These are phyloP conservation scores for Achroia grisella DNA, from an alignment of 1,140 invertebrate genomes.

Conservation along the genomic window DNA sequence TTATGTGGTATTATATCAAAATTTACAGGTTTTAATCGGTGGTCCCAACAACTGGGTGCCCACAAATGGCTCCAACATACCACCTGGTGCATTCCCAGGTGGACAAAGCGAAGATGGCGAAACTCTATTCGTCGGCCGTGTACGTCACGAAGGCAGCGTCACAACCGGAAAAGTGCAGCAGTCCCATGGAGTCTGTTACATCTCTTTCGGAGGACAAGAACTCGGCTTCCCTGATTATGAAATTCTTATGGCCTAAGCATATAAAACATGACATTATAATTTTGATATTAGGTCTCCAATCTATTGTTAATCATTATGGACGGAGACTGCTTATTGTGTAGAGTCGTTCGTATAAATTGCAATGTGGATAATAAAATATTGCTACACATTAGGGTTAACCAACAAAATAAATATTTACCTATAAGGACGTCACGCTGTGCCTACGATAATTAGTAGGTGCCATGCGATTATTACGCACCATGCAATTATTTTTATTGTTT, in stretches of 20 bases:
- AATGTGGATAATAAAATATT: too few species aligned
- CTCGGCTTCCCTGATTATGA: slow-evolving; percentile 84
- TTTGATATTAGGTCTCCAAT: too few species aligned
- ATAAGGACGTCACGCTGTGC: slow-evolving; percentile 3
- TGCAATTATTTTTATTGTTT: too few species aligned
- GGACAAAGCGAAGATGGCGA: slow-evolving; percentile 85
- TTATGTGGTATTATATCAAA: too few species aligned
- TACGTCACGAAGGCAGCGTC: slow-evolving; percentile 78
- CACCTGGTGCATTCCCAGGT: slow-evolving; percentile 81
- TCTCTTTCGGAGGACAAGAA: slow-evolving; percentile 81
- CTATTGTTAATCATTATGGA: too few species aligned
- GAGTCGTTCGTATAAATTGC: too few species aligned
- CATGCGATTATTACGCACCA: too few species aligned
- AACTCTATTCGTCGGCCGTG: slow-evolving; percentile 80
- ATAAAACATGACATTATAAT: not conserved
- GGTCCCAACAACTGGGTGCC: slow-evolving; percentile 77
- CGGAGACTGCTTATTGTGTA: too few species aligned
- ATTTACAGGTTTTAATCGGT: slow-evolving; percentile 75
- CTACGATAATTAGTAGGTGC: slow-evolving; percentile 1
- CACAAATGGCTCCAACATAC: slow-evolving; percentile 77
- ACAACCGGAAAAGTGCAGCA: slow-evolving; percentile 82
- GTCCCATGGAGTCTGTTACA: slow-evolving; percentile 80
- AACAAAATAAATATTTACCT: not conserved
- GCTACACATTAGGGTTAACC: too few species aligned
- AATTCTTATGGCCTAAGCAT: slow-evolving; percentile 74